phyloP scores from a whole-genome alignment of 2,797 vertebrate genomes.

The Crocodylus rhombifer region DNA sequence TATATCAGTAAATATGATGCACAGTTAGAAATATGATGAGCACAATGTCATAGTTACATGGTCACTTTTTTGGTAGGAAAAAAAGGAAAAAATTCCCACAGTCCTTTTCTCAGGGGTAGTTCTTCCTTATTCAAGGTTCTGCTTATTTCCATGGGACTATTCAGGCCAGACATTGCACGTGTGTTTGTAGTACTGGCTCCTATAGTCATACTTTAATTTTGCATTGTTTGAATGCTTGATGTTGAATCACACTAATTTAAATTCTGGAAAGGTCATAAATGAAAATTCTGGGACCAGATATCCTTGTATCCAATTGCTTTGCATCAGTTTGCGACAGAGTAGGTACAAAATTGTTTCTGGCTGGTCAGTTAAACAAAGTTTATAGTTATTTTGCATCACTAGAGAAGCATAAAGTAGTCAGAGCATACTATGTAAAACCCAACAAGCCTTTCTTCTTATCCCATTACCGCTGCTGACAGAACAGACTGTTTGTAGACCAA shows the following conservation, averaged over 20 bases:
- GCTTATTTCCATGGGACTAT: background rate
- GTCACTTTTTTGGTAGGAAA: background rate
- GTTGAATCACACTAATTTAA: background rate
- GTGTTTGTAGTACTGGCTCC: accelerated
- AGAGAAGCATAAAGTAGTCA: background rate
- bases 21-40: background rate
- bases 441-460: background rate
- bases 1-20: too few relatives aligned
- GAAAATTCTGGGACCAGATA: background rate
- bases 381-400: accelerated
- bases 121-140: background rate
- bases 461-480: background rate
- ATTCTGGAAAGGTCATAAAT: background rate
- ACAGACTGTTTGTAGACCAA: background rate
- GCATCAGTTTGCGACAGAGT: background rate
- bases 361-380: background rate
- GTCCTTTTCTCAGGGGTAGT: background rate
- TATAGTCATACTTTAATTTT: accelerated
- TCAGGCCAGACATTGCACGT: background rate
- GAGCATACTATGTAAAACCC: background rate
- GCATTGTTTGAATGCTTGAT: background rate
- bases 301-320: background rate
- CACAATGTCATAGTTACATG: accelerated
- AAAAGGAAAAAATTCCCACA: background rate
- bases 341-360: background rate